Conservation (phyloP, 2,888 invertebrate species). For the Uloborus plumipes region DNA sequence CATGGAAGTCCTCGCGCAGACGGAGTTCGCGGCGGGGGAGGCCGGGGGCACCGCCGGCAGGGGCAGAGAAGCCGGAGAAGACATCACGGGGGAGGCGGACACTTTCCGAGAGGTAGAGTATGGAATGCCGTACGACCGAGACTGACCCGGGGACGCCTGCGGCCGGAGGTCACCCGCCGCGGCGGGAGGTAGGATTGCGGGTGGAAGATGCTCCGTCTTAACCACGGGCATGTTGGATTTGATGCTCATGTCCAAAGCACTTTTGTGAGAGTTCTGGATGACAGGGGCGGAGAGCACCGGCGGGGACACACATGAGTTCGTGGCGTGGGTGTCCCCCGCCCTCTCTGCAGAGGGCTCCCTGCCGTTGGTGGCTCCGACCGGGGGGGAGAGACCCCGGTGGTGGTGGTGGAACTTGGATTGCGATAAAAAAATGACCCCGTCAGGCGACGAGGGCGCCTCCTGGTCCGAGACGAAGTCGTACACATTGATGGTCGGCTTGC, state of each 20-base stretch:
- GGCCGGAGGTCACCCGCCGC: slow-evolving; percentile 16
- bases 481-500: slow-evolving; percentile 48
- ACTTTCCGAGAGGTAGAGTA: slow-evolving; percentile 46
- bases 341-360: slow-evolving; percentile 34
- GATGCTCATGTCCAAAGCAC: slow-evolving; percentile 52
- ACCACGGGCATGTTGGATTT: slow-evolving; percentile 29
- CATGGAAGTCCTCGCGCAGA: slow-evolving; percentile 16
- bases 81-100: slow-evolving; percentile 12
- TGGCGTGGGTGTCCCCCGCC: slow-evolving; percentile 31
- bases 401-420: slow-evolving; percentile 39
- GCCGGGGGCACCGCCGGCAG: slow-evolving; percentile 2
- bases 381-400: slow-evolving; percentile 37
- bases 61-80: slow-evolving; percentile 16
- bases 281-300: slow-evolving; percentile 30
- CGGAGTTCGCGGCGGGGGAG: background rate
- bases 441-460: slow-evolving; percentile 51
- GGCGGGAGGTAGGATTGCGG: slow-evolving; percentile 39
- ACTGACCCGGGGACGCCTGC: slow-evolving; percentile 29
- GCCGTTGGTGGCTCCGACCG: slow-evolving; percentile 14
- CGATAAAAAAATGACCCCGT: slow-evolving; percentile 48
- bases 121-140: slow-evolving; percentile 50
- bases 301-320: slow-evolving; percentile 25
- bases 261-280: slow-evolving; percentile 37
- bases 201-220: slow-evolving; percentile 40
- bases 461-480: slow-evolving; percentile 61